These are phyloP conservation scores for Rutpela maculata DNA, from an alignment of 2,888 invertebrate species.

Conservation along the genomic window DNA sequence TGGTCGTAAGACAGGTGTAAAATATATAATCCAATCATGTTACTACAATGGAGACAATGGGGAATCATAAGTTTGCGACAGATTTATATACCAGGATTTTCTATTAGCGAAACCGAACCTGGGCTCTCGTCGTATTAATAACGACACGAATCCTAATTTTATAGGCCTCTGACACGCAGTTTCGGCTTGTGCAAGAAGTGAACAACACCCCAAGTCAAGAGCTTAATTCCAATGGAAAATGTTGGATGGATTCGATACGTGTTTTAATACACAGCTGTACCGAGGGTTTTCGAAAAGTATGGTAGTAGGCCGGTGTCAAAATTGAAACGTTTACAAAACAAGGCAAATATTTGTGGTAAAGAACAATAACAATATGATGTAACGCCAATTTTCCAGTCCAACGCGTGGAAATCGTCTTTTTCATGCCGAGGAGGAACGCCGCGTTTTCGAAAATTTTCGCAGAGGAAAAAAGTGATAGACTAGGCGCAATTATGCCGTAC, in stretches of 20 bases:
- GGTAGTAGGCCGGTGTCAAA: background rate
- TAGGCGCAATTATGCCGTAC: too few relatives aligned
- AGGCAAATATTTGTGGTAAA: too few relatives aligned
- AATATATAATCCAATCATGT: constrained; percentile 72
- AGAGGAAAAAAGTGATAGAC: too few relatives aligned
- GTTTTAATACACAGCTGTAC: background rate
- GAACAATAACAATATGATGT: too few relatives aligned
- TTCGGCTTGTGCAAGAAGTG: constrained; percentile 9
- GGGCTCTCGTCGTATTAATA: constrained; percentile 32
- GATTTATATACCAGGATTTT: constrained; percentile 66
- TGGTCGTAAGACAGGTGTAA: constrained; percentile 62
- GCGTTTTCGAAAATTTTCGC: too few relatives aligned
- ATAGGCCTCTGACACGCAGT: constrained; percentile 39
- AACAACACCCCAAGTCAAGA: constrained; percentile 14
- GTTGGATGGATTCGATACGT: background rate
- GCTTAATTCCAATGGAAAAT: constrained; percentile 15
- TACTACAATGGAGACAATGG: constrained; percentile 72
- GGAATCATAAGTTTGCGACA: constrained; percentile 71
- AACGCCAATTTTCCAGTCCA: too few relatives aligned
- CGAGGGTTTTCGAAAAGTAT: background rate
- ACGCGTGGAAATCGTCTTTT: too few relatives aligned
- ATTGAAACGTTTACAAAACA: too few relatives aligned
- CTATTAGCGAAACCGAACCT: constrained; percentile 34
- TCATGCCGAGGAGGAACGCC: too few relatives aligned
- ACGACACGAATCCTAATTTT: constrained; percentile 37